Evolutionary conservation across 2,113 vertebrate species (phyloP), one percentile per base, ranked within the genome.

Genomic region (Patagioenas fasciata): DNA sequence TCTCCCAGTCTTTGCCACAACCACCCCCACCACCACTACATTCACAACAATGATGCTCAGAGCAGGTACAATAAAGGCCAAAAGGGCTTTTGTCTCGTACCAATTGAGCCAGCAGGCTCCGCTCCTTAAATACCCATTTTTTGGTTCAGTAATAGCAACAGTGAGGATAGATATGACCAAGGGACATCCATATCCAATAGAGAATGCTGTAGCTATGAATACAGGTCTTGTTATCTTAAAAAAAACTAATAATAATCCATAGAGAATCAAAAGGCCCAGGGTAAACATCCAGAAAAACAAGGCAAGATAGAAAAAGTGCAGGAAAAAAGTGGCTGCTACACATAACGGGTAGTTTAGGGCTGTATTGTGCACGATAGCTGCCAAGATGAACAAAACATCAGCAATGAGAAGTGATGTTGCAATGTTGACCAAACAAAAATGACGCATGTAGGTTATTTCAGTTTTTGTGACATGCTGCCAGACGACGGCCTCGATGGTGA

Each of bases 221-320:
- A 15, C 32, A 26, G 96, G 86, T 64, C 97, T 99, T 36, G 98
- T 97, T 97, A 99, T 97, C 87, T 98, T 97, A 20, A 97, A 98
- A 85, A 99, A 99, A 74, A 99, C 89, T 8, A 98, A 93, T n/a
- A 99, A 48, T 13, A 98, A 98, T 23, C 98, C 97, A 84, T 99
- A 99, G 19, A 98, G 96, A 51, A 99, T 98, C 54, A 99, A 97
- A 38, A 99, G 97, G 1, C 98, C 98, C 40, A 98, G 97, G 19
- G 98, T 94, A 5, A 99, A 93, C 99, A 99, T 99, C 99, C 99
- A 99, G 93, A 99, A 99, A 96, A 99, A 99, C 34, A 99, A 69
- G 44, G 98, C 97, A 29, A 99, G 98, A 75, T 99, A 99, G 95
- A 99, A 99, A 73, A 98, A 98, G 92, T 99, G 99, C 73, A 98